Evolutionary conservation across 2,888 invertebrate genomes (phyloP).

Genomic region (Tetranychus truncatus): DNA sequence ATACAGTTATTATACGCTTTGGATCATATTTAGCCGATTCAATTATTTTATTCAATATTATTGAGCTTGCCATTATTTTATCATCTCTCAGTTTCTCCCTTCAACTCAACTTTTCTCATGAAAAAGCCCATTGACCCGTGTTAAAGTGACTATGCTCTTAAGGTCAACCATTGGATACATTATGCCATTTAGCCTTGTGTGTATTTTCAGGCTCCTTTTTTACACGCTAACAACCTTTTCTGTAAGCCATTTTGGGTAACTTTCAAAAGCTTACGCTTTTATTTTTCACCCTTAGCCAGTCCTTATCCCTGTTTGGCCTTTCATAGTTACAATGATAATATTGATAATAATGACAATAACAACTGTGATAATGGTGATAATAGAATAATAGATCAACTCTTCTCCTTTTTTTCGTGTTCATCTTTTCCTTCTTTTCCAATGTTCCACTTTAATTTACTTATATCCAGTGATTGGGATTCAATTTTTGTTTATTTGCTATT

Average conservation of each 20-base stretch:
- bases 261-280: not conserved
- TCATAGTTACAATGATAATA: not conserved
- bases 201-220: too few relatives aligned
- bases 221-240: too few relatives aligned
- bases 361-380: not conserved
- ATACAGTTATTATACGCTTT: not conserved
- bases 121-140: slow-evolving; percentile 1
- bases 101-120: not conserved
- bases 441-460: not conserved
- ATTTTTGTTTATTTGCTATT: too few relatives aligned
- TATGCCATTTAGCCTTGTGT: not conserved
- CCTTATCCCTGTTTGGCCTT: not conserved
- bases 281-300: not conserved
- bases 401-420: not conserved
- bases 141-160: not conserved
- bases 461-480: not conserved
- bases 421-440: too few relatives aligned
- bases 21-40: not conserved
- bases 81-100: not conserved
- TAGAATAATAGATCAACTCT: not conserved
- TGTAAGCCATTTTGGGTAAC: too few relatives aligned
- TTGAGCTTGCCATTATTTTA: not conserved
- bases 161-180: slow-evolving; percentile 1
- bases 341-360: not conserved
- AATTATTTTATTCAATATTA: not conserved